Base-by-base conservation (phyloP, 2,888 invertebrate genomes). In the Idaea biselata region DNA sequence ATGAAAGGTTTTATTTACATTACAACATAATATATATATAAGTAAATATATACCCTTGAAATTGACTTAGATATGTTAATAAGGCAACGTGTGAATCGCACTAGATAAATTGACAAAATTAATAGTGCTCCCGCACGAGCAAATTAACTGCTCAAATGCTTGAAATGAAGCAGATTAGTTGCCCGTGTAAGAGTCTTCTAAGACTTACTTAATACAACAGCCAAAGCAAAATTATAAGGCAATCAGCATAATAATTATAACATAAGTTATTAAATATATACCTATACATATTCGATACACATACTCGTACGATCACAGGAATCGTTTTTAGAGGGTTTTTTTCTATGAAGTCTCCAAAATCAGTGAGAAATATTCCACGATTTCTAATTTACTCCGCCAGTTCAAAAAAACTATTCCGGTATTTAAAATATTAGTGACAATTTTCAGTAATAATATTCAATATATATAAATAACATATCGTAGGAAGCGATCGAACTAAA, bases 41-140 rank as follows among this genome's bases (percentile, higher is more conserved):
- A 75, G 78, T 80, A 83, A 75, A 78, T 80, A 83, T 79, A 83
- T 83, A 86, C 80, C 83, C 82, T 88, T 82, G 80, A 88, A 88
- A 91, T 89, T 91, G 91, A 92, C 92, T 92, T 92, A 91, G 92
- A 92, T 91, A 90, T 91, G 91, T 91, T 91, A 91, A 87, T 91
- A 92, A 92, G 92, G 92, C 92, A 92, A 88, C 92, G 81, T 87
- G 92, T 92, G 92, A 92, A 92, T 87, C 89, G 91, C 91, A 87
- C 91, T 91, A 88, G 83, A 84, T 86, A 84, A 84, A 82, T 87
- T 83, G 85, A 84, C 83, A 85, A 82, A 84, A 81, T 78, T 55
- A 65, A 78, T 82, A 44, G 44, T 44, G 44, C 44, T 44, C 44
- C 11, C 44, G 14, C 44, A 14, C 11, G 44, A 44, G 44, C 44